phyloP scores from a whole-genome alignment of 2,797 vertebrate species.

The Chanos chanos region DNA sequence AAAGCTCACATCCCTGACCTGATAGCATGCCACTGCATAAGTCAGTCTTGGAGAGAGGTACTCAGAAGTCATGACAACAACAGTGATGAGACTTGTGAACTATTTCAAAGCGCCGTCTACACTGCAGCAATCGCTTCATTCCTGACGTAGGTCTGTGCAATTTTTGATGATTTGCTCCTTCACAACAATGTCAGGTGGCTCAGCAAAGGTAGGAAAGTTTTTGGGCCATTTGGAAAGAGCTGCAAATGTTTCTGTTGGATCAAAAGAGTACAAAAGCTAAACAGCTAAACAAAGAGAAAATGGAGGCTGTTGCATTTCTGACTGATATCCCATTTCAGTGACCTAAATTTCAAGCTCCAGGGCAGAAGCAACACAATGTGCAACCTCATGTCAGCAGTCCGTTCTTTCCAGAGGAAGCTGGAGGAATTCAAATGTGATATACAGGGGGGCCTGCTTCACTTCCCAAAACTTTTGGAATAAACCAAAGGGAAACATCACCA shows the following conservation, averaged over 20 bases:
- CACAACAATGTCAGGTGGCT: constrained; percentile 27
- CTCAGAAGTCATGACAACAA: constrained; percentile 25
- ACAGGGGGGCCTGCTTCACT: constrained; percentile 11
- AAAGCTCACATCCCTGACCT: constrained; percentile 28
- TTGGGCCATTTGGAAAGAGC: constrained; percentile 23
- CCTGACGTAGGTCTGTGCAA: constrained; percentile 18
- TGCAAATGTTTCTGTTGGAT: constrained; percentile 1
- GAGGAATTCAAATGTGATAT: neutral
- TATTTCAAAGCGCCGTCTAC: constrained; percentile 30
- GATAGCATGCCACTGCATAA: constrained; percentile 30
- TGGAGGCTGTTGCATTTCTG: constrained; percentile 12
- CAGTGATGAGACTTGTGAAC: constrained; percentile 23
- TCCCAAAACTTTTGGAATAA: constrained; percentile 20
- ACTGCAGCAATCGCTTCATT: constrained; percentile 31
- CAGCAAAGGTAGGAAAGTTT: constrained; percentile 21
- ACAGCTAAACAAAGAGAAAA: constrained; percentile 12
- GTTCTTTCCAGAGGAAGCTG: neutral
- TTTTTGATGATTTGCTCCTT: constrained; percentile 25
- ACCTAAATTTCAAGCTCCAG: constrained; percentile 17
- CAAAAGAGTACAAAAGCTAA: constrained; percentile 15
- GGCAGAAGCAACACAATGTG: constrained; percentile 16
- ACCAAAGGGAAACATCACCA: neutral
- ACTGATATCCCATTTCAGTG: constrained; percentile 27
- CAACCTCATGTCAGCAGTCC: constrained; percentile 13
- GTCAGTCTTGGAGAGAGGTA: constrained; percentile 23